phyloP scores from a whole-genome alignment of 2,888 invertebrate genomes.

The Sycophila texana region DNA sequence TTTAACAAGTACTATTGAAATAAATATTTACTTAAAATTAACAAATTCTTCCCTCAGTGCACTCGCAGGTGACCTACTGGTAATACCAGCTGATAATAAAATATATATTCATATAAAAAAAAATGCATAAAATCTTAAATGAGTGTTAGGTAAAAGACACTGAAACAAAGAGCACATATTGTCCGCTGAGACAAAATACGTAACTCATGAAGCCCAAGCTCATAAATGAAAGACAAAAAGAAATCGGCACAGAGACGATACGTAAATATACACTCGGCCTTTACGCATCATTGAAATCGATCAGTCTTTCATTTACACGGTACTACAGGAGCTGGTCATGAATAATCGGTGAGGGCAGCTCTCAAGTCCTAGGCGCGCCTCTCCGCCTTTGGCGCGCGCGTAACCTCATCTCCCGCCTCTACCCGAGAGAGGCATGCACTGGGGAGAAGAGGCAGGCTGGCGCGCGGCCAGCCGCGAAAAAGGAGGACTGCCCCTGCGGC shows the following conservation, averaged over 20 bases:
- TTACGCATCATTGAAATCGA: conserved; percentile 19
- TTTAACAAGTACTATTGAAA: too few relatives aligned
- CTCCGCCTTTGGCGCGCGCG: background rate
- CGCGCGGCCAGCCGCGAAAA: background rate
- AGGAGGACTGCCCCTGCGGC: background rate
- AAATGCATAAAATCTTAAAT: too few relatives aligned
- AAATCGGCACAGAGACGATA: background rate
- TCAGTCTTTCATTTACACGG: conserved; percentile 57
- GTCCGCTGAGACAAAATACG: too few relatives aligned
- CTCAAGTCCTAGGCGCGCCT: background rate
- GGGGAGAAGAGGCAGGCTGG: background rate
- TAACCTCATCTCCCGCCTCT: background rate
- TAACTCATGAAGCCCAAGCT: too few relatives aligned
- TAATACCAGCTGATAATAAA: too few relatives aligned
- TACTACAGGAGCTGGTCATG: conserved; percentile 60
- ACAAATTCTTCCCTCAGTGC: too few relatives aligned
- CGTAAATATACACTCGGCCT: background rate
- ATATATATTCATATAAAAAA: too few relatives aligned
- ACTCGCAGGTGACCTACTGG: too few relatives aligned
- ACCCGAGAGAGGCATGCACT: background rate
- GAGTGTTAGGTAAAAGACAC: too few relatives aligned
- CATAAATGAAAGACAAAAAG: too few relatives aligned
- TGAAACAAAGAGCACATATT: too few relatives aligned
- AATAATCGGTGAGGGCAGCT: conserved; percentile 59
- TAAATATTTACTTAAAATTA: too few relatives aligned